These are phyloP conservation scores for Ctenosaura bakeri DNA, from an alignment of 2,797 vertebrate species.

Conservation along the genomic window DNA sequence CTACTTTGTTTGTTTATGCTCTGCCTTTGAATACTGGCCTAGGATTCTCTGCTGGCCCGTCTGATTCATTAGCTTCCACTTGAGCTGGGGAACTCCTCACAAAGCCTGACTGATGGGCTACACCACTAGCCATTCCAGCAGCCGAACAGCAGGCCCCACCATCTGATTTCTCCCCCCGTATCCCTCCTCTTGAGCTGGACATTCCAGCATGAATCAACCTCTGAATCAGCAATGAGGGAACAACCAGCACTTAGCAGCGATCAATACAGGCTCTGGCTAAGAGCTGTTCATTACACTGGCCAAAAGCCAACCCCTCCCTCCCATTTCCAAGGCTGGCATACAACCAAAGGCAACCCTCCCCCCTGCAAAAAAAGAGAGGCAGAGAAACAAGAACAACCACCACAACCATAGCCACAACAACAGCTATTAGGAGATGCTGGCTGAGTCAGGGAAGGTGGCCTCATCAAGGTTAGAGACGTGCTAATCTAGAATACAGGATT, in stretches of 20 bases:
- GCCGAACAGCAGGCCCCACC: not conserved
- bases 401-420: not conserved
- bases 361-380: too few species aligned
- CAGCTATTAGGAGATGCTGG: not conserved
- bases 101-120: not conserved
- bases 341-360: not conserved
- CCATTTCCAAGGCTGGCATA: conserved; percentile 17
- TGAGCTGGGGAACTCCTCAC: not conserved
- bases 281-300: conserved; percentile 31
- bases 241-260: conserved; percentile 48
- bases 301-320: conserved; percentile 9
- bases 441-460: not conserved
- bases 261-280: conserved; percentile 38
- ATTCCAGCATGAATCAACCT: conserved; percentile 28
- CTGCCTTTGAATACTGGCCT: not conserved
- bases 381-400: too few species aligned
- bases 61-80: conserved; percentile 2
- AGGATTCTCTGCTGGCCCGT: not conserved
- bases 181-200: conserved; percentile 5
- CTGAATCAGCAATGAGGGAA: conserved; percentile 42
- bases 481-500: not conserved
- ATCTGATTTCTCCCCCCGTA: not conserved
- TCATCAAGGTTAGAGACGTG: too few species aligned
- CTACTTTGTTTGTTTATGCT: not conserved
- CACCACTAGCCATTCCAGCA: not conserved